Conservation (phyloP, 2,113 vertebrate genomes). For the Alligator mississippiensis region DNA sequence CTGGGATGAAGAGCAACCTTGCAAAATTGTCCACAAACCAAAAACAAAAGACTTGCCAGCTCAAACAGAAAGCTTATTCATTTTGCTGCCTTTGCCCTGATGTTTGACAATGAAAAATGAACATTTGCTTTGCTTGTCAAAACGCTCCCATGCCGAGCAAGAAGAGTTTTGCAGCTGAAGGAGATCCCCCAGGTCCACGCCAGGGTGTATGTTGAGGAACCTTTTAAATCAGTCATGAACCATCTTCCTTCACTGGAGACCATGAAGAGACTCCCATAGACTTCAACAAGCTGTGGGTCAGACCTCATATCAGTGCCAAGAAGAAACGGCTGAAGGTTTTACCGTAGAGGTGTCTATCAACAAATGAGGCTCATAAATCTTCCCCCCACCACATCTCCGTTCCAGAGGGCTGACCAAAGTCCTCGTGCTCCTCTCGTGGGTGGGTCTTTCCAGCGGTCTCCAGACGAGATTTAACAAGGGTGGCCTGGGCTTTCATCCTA, state of each 20-base stretch:
- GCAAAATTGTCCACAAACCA: background rate
- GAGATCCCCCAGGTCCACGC: background rate
- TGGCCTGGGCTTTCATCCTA: background rate
- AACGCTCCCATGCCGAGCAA: background rate
- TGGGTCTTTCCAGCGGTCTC: background rate
- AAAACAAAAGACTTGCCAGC: background rate
- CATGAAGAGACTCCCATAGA: background rate
- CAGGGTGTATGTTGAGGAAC: background rate
- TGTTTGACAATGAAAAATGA: background rate
- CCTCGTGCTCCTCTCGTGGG: background rate
- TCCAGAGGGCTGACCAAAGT: background rate
- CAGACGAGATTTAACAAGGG: background rate
- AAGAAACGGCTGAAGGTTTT: background rate
- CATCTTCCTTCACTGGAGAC: background rate
- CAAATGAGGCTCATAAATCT: background rate
- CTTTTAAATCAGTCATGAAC: background rate
- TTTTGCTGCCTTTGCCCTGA: background rate
- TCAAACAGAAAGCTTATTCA: background rate
- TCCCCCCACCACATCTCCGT: background rate
- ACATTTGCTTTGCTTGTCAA: background rate
- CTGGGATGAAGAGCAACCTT: background rate
- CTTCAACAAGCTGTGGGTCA: background rate
- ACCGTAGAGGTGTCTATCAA: background rate
- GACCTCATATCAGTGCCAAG: background rate
- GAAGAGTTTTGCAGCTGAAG: background rate